Base-by-base conservation (phyloP, 2,888 invertebrate species). In the Coenonympha glycerion region DNA sequence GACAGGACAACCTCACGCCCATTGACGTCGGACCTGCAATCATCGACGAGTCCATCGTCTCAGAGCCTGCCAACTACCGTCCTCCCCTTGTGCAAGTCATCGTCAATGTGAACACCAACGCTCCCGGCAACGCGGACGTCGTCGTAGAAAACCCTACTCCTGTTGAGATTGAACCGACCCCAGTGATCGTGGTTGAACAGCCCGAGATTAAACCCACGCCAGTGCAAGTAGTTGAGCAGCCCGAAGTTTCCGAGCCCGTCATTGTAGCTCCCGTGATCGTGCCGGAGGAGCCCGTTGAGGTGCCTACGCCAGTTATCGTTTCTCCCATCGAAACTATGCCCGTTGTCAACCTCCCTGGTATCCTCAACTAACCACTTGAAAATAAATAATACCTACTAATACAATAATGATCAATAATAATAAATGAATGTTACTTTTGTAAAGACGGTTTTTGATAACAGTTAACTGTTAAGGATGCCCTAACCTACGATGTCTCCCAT, bases 11-110 rank as follows among this genome's bases (percentile, higher is more conserved):
- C n/a, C 37, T 33, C 21, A 3, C 57, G 5, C 57, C 61, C 30
- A 56, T 63, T 44, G 24, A 53, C 3, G 55, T 62, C 13, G 66
- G 63, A 15, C 65, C 64, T 26, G 66, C 60, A 6, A 53, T 63
- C 34, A 24, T 62, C 41, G 65, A 62, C 47, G 64, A 24, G 6
- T 45, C 45, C 9, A 45, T 45, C 31, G 16, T 34, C 24, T 33
- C 34, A 11, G 34, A 45, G 6, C 33, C 34, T 5, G 45, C 24
- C 15, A 45, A 45, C 45, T 45, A 34, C n/a, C 33, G 18, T 9
- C 55, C 16, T 9, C 58, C 58, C 18, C 51, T 60, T 6, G 60
- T 61, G 9, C 57, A 58, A 49, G 56, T 61, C 36, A 59, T 59
- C 53, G 45, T 60, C 37, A 61, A 61, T 56, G 53, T 61, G 40